Evolutionary conservation across 2,113 vertebrate species (phyloP), one percentile per base, ranked within the genome.

Genomic region (Atlantisia rogersi): DNA sequence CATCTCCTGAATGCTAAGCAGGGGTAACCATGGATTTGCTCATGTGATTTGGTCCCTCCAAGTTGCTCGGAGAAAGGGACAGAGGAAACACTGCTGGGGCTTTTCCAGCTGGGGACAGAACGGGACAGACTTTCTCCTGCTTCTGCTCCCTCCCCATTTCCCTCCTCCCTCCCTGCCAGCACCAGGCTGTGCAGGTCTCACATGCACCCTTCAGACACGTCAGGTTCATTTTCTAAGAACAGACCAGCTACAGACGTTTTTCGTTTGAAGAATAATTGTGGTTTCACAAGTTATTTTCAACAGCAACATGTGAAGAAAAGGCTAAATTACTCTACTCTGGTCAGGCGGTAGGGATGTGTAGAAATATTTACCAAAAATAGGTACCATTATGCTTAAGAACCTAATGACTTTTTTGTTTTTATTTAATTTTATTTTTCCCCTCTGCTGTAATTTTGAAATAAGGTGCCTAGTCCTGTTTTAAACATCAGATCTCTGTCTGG

Each of bases 11-110:
- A 89, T 95, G 73, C 70, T 96, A 94, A 97, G 26, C 62, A 96
- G 86, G 83, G 77, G 93, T 95, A 95, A 94, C 94, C 91, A 91
- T 89, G 91, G 94, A 76, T 95, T 92, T 95, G 24, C 58, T 89
- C 77, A 70, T 89, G 81, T 96, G 94, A 82, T 89, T 91, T 60
- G n/a, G 83, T 91, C 62, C 56, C 82, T 90, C 93, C 73, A 7
- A 10, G 0, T 56, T 64, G 31, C 63, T 74, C 50, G 42, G 71
- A 88, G 78, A 79, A 81, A 67, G 53, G 22, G 52, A 83, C 0
- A 2, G 52, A 81, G 79, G 35, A 71, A 88, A 80, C 42, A 9
- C 83, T 86, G 79, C n/a, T 37, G 88, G 29, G 44, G 59, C 37
- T 42, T 76, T 86, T 90, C 59, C 56, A 95, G 46, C n/a, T 3